These are phyloP conservation scores for Sylvicola cinctus DNA, from an alignment of 2,888 invertebrate genomes.

Conservation along the genomic window DNA sequence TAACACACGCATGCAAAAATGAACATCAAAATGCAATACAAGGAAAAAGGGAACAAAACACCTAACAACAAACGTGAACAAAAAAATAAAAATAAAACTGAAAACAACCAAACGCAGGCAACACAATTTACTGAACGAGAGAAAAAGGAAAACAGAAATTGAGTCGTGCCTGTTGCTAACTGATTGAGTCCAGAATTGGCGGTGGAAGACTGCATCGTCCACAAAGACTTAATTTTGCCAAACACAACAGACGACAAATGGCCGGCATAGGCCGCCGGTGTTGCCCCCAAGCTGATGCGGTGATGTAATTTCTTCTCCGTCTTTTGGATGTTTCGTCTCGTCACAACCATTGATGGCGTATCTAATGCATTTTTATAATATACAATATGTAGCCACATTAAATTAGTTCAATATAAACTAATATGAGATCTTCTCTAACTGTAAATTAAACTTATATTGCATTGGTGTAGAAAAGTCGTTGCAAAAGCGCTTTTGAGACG, in stretches of 20 bases:
- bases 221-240: conserved; percentile 74
- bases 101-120: too few species aligned
- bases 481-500: too few species aligned
- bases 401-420: conserved; percentile 2
- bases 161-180: conserved; percentile 42
- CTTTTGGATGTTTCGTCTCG: conserved; percentile 11
- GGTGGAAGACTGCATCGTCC: conserved; percentile 57
- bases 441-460: too few species aligned
- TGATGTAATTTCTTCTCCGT: conserved; percentile 9
- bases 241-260: conserved; percentile 36
- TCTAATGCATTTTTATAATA: conserved; percentile 10
- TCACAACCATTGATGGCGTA: conserved; percentile 11
- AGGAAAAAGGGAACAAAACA: background rate
- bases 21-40: conserved; percentile 2
- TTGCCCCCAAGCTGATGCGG: conserved; percentile 22
- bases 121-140: conserved; percentile 5
- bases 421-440: too few species aligned
- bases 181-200: conserved; percentile 62
- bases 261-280: conserved; percentile 23
- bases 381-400: background rate
- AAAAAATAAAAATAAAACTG: conserved; percentile 3
- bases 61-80: conserved; percentile 3
- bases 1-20: conserved; percentile 1
- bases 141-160: conserved; percentile 8
- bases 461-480: too few species aligned